Conservation (phyloP, 2,797 vertebrate genomes). For the Rhodeus uyekii region DNA sequence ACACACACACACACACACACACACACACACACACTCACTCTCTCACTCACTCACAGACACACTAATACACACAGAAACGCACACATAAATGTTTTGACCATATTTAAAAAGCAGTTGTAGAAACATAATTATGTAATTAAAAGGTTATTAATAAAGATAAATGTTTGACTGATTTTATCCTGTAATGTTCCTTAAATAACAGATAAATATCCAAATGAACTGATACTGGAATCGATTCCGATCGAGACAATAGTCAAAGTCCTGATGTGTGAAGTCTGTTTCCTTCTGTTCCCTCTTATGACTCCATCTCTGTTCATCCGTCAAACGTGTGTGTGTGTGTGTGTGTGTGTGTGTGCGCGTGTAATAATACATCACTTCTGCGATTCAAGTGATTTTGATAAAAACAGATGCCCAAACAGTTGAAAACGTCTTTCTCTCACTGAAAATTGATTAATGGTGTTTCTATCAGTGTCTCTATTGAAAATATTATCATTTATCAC, state of each 20-base stretch:
- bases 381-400: slow-evolving; percentile 43
- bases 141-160: no score
- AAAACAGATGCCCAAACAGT: slow-evolving; percentile 29
- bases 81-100: no score
- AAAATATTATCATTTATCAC: slow-evolving; percentile 20
- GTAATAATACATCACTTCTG: not conserved
- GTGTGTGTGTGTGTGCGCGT: slow-evolving; percentile 26
- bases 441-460: slow-evolving; percentile 34
- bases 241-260: no score
- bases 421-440: slow-evolving; percentile 14
- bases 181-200: no score
- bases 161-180: no score
- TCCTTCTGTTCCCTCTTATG: no score
- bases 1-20: not conserved
- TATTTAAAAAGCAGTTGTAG: no score
- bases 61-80: not conserved
- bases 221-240: no score
- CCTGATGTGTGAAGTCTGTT: no score
- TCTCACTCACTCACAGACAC: not conserved
- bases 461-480: slow-evolving; percentile 37
- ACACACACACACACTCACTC: not conserved
- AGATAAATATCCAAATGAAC: no score
- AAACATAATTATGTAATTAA: no score
- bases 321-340: slow-evolving; percentile 3
- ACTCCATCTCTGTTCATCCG: no score